Conservation (phyloP, 2,113 vertebrate genomes). For the Hyperopisus bebe region DNA sequence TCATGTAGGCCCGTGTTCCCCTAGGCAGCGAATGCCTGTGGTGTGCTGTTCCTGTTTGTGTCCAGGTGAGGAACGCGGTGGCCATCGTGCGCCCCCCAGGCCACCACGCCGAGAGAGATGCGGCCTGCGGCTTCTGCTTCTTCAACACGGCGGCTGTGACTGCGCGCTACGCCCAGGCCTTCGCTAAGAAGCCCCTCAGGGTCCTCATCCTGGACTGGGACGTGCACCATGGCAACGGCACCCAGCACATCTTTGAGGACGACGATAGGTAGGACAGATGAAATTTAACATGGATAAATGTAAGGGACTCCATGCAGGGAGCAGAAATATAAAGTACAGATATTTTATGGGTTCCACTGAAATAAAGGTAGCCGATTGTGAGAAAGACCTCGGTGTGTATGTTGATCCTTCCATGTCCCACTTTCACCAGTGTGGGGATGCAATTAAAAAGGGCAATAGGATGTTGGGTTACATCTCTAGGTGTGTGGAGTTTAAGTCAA, state of each 20-base stretch:
- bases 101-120: constrained; percentile 72
- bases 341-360: no score
- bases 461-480: no score
- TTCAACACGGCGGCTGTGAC: constrained; percentile 78
- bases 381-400: no score
- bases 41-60: background rate
- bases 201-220: constrained; percentile 87
- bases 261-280: constrained; percentile 64
- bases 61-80: constrained; percentile 68
- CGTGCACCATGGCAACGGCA: constrained; percentile 87
- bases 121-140: constrained; percentile 81
- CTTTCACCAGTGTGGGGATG: no score
- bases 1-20: background rate
- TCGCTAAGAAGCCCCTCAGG: constrained; percentile 52
- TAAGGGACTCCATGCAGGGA: no score
- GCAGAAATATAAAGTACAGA: no score
- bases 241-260: constrained; percentile 80
- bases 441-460: no score
- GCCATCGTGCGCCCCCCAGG: constrained; percentile 77
- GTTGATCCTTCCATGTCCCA: no score
- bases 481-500: no score
- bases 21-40: background rate
- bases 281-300: no score
- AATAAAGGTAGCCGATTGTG: no score
- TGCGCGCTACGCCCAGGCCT: constrained; percentile 71